Evolutionary conservation across 2,888 invertebrate genomes (phyloP), one percentile per base, ranked within the genome.

Genomic region (Nomada goodeniana): DNA sequence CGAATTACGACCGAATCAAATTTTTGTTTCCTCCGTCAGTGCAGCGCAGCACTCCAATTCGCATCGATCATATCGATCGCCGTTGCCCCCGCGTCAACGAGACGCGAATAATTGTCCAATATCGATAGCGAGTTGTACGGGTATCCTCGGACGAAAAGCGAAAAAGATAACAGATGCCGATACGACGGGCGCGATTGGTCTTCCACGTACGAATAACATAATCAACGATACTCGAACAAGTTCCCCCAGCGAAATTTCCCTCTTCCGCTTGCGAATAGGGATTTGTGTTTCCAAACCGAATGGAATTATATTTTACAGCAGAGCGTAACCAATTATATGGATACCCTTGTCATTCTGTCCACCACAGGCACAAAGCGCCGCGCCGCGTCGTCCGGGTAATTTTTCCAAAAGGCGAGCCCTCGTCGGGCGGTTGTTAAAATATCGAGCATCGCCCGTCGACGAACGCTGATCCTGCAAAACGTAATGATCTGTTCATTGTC

Each of bases 291-390:
- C 72, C 65, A 20, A 11, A 10, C 23, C 13, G 42, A 55, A 55
- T 44, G 23, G 44, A 52, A 80, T 86, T 73, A 75, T 86, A 79
- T 86, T 86, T 86, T 70, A 79, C 42, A 53, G 50, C 29, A 15
- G 44, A 44, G 20, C 5, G n/a, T 0, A 15, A n/a, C 23, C 36
- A 44, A 52, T 64, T 64, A 57, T 65, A 26, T 57, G 42, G 23
- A 44, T 26, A 64, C 76, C 75, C 50, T 69, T 64, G 23, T 60
- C 36, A n/a, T 26, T 7, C 18, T 15, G 9, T 15, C 18, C 5
- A 20, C 9, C 23, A 10, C 1, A 4, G 20, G 5, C 9, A 59
- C 42, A 7, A 18, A 15, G 26, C 36, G 13, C 13, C 0, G 5
- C 47, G 10, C 50, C 26, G 50, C n/a, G 13, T n/a, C n/a, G 20